Base-by-base conservation (phyloP, 2,113 vertebrate species). In the Fukomys damarensis region DNA sequence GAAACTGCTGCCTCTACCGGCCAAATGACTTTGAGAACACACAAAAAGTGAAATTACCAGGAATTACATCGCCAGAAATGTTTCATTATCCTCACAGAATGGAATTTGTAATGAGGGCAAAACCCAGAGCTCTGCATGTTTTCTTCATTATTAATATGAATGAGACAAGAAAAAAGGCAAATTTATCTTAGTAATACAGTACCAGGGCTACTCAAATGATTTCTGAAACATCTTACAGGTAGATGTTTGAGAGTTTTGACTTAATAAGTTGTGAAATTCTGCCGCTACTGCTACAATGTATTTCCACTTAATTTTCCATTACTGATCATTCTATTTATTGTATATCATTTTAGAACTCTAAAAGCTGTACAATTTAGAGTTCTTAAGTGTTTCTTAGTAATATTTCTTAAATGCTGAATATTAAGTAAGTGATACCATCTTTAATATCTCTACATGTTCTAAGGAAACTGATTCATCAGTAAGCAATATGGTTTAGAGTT, bases 71-170 rank as follows among this genome's bases (percentile, higher is more conserved):
- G n/a, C 54, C 66, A 96, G 58, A 86, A 89, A 93, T 91, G 46
- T 93, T 91, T 95, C 49, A 88, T 96, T 95, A 96, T 90, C 68
- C 54, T 95, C 38, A 19, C 28, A 38, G 35, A 96, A 30, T 59
- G 12, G 77, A 88, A 95, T 93, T 92, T 91, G 80, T 96, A 97
- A 96, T 96, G n/a, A 96, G 52, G 46, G 59, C 13, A 91, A 94
- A 92, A 35, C 28, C 56, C 83, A 93, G 54, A 89, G 58, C 58
- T 81, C 35, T 59, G 19, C 22, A 26, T 94, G 65, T 76, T 93
- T 82, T 92, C 12, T 66, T 35, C 68, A 41, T 91, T 41, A 95
- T 96, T 96, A 96, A 95, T 94, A 96, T 96, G 82, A 86, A 95
- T 93, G 91, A 96, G 86, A 86, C 35, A 93, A 35, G 12, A 66